Base-by-base conservation (phyloP, 2,888 invertebrate species). In the Ctena decussata region DNA sequence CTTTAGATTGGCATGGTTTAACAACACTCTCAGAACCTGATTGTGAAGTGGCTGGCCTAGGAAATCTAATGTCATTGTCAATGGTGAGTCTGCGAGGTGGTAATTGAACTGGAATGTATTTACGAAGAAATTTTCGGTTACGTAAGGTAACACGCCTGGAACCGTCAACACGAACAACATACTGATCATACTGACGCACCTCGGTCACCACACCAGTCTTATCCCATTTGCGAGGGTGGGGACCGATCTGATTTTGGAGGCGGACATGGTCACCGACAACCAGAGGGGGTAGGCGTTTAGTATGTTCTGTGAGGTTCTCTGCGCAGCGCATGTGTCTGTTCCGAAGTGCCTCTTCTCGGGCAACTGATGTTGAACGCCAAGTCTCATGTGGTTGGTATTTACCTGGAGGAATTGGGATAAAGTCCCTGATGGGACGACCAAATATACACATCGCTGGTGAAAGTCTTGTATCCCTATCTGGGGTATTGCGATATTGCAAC, bases 161-260 rank as follows among this genome's bases (percentile, higher is more conserved):
- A 12, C 90, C 89, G 81, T 90, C 80, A 6, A 89, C 71, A 8
- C 69, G 30, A 2, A 89, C 75, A 8, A 82, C 80, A 72, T 90
- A 90, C 57, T 91, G 84, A 53, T 90, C 84, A 60, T 71, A 90
- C 72, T 91, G 91, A 12, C 85, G 84, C 5, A 91, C 92, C 41
- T 92, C 91, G 24, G 91, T 81, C n/a, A 91, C 81, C 12, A 65
- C 24, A 0, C 90, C 90, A 3, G 90, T 92, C 80, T 90, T 90
- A 84, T 91, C 92, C 92, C 92, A 92, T 82, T 91, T 91, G 0
- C 41, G 74, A 11, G 91, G 90, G 74, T 91, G 73, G 0, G 79
- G 82, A 21, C 89, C 91, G 32, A 72, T 84, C 73, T 92, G 91
- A 71, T 92, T 91, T 70, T 92, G 90, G 12, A 91, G 77, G 0